Conservation (phyloP, 2,797 vertebrate genomes). For the Myotis findleyi region DNA sequence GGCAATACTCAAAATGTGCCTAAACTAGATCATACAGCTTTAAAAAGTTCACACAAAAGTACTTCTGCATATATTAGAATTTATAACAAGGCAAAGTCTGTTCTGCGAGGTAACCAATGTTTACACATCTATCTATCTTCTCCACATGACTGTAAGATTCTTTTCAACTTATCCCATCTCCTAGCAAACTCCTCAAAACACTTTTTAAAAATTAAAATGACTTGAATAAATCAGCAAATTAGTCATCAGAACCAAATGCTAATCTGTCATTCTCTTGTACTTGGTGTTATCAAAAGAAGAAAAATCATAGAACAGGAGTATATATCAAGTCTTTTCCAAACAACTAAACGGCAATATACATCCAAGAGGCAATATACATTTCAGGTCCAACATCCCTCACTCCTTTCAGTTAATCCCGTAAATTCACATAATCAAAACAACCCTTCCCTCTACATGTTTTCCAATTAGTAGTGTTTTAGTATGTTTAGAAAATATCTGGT, state of each 20-base stretch:
- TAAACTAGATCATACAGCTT: not conserved
- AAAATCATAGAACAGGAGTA: not conserved
- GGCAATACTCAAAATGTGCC: not conserved
- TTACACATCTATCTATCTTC: not conserved
- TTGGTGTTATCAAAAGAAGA: not conserved
- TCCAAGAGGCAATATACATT: conserved; percentile 44
- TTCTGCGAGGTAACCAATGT: not conserved
- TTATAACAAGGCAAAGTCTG: not conserved
- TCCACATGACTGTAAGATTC: not conserved
- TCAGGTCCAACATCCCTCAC: conserved; percentile 1
- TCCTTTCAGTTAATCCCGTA: conserved; percentile 45
- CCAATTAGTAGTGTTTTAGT: conserved; percentile 63
- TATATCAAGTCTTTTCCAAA: not conserved
- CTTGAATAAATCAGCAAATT: conserved; percentile 18
- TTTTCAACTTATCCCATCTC: not conserved
- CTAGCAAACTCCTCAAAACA: not conserved
- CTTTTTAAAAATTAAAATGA: conserved; percentile 48
- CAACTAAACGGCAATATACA: not conserved
- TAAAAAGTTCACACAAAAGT: conserved; percentile 11
- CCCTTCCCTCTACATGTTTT: conserved; percentile 29
- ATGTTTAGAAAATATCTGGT: conserved; percentile 76
- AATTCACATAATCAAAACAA: conserved; percentile 49
- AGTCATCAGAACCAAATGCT: conserved; percentile 23
- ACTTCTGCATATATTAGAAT: not conserved
- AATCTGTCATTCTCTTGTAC: not conserved